These are phyloP conservation scores for Protomyctophum bolini DNA, from an alignment of 2,113 vertebrate genomes.

Conservation along the genomic window DNA sequence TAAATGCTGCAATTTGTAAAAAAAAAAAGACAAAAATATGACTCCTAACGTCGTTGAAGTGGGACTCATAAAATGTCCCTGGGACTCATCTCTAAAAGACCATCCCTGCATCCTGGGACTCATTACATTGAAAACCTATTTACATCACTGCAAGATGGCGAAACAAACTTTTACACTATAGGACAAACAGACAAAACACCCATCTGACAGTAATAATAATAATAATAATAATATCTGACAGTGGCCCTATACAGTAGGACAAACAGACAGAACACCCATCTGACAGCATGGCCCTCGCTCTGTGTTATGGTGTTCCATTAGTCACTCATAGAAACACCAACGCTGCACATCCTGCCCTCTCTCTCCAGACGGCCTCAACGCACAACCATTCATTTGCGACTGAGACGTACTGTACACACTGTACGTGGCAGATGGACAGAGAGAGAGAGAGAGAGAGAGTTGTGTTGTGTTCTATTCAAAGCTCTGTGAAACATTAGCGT, in stretches of 20 bases:
- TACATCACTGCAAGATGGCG: too few relatives aligned
- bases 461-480: background rate
- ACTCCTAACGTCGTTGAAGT: too few relatives aligned
- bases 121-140: too few relatives aligned
- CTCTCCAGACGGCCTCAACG: too few relatives aligned
- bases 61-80: too few relatives aligned
- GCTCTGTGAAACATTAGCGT: constrained; percentile 41
- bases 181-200: background rate
- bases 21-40: too few relatives aligned
- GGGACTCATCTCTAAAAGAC: background rate
- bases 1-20: too few relatives aligned
- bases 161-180: background rate
- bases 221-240: background rate
- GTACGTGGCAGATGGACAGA: too few relatives aligned
- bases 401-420: background rate
- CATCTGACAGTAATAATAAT: background rate
- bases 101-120: too few relatives aligned
- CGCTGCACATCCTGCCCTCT: background rate
- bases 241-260: background rate
- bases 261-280: background rate
- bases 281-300: background rate
- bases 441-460: background rate
- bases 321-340: background rate
- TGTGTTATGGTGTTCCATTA: too few relatives aligned
- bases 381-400: constrained; percentile 6